Conservation (phyloP, 2,888 invertebrate species). For the Caenorhabditis sp. region DNA sequence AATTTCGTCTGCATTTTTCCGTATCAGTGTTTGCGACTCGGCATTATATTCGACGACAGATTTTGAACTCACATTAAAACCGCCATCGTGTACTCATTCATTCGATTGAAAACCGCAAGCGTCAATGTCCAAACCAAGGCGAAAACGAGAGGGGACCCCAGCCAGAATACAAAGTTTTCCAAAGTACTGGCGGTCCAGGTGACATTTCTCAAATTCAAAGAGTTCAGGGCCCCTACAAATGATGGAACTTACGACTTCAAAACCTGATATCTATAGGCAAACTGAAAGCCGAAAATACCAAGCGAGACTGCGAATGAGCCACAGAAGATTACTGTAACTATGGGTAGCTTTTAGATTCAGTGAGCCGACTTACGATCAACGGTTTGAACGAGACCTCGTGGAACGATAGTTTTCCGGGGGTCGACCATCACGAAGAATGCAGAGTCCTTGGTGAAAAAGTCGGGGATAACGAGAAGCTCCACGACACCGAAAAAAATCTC, state of each 20-base stretch:
- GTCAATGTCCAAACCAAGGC: background rate
- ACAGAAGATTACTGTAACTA: constrained; percentile 13
- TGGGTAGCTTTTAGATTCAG: background rate
- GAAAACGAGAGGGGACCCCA: background rate
- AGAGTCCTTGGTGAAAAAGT: constrained; percentile 18
- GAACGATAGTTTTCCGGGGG: constrained; percentile 15
- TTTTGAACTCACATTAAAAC: background rate
- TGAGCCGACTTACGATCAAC: background rate
- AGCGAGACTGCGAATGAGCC: constrained; percentile 1
- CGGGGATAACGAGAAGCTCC: constrained; percentile 33
- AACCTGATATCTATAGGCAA: constrained; percentile 23
- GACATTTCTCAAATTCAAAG: background rate
- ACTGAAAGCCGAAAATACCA: constrained; percentile 13
- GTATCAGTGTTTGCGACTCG: too few relatives aligned
- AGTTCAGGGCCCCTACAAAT: background rate
- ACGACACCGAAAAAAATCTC: constrained; percentile 27
- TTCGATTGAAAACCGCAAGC: background rate
- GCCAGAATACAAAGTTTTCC: background rate
- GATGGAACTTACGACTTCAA: background rate
- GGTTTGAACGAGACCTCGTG: background rate
- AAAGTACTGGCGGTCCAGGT: background rate
- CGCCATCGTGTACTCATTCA: background rate
- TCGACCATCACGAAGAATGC: constrained; percentile 17
- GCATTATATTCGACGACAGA: too few relatives aligned
- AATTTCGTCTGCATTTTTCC: too few relatives aligned